Evolutionary conservation across 1,140 invertebrate genomes (phyloP).

Genomic region (Ladona fulva): DNA sequence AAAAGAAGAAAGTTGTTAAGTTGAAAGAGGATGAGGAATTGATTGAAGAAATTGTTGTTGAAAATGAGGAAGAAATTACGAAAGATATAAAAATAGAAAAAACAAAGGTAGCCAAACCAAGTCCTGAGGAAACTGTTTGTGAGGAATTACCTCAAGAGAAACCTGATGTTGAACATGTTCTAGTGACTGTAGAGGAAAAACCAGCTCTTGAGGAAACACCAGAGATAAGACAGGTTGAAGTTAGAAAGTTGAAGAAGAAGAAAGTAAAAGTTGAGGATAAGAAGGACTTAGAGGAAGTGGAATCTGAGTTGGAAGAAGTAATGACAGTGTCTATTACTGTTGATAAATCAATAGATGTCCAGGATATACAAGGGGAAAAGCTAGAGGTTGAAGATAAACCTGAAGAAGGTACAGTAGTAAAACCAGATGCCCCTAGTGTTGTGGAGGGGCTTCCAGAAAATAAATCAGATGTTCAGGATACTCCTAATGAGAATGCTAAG

Average conservation of each 20-base stretch:
- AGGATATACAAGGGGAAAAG: constrained; percentile 25
- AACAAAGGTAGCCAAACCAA: constrained; percentile 27
- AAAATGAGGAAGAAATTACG: constrained; percentile 20
- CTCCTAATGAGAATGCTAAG: constrained; percentile 39
- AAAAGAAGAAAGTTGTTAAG: constrained; percentile 33
- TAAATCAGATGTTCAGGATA: constrained; percentile 22
- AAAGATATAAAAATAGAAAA: constrained; percentile 36
- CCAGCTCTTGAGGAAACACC: constrained; percentile 59
- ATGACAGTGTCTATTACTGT: neutral
- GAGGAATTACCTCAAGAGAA: constrained; percentile 43
- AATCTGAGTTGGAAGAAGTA: constrained; percentile 16
- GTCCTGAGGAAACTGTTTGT: constrained; percentile 26
- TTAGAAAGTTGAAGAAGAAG: too few species aligned
- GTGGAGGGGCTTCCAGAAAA: constrained; percentile 24
- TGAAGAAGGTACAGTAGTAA: neutral
- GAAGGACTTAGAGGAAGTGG: constrained; percentile 22
- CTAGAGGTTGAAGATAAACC: constrained; percentile 13
- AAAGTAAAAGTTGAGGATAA: constrained; percentile 25
- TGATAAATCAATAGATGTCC: constrained; percentile 20
- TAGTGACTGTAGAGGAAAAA: constrained; percentile 52
- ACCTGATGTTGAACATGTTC: constrained; percentile 34
- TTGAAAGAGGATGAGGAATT: constrained; percentile 21
- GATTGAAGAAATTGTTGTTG: neutral
- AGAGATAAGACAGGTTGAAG: constrained; percentile 46
- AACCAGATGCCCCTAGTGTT: constrained; percentile 20